Percentiles rank a stretch among this genome's conserved stretches.
Evolutionary conservation across 2,888 invertebrate genomes (phyloP).

Genomic region (Clepsis dumicolana): DNA sequence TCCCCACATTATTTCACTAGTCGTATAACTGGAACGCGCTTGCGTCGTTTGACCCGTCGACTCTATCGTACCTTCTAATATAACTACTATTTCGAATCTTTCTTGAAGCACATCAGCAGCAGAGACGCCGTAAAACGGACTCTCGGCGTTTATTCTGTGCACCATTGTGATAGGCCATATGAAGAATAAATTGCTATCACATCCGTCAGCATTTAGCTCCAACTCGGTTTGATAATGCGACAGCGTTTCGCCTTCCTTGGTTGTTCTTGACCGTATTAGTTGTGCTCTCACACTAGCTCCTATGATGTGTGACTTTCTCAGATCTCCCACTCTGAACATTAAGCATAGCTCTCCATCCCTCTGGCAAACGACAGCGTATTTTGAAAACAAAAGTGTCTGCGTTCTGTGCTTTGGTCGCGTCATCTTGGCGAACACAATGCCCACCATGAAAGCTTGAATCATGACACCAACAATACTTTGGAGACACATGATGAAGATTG

Average conservation of each 20-base stretch:
- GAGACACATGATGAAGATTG: conserved; percentile 95
- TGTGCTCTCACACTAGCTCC: conserved; percentile 95
- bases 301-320: conserved; percentile 96
- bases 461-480: conserved; percentile 95
- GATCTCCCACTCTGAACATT: conserved; percentile 96
- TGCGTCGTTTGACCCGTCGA: conserved; percentile 92
- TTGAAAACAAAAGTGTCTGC: conserved; percentile 95
- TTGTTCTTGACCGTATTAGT: conserved; percentile 92
- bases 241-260: conserved; percentile 94
- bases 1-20: conserved; percentile 93
- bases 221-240: conserved; percentile 94
- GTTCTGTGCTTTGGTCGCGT: conserved; percentile 96
- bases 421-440: conserved; percentile 96
- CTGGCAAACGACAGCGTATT: conserved; percentile 93
- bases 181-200: conserved; percentile 94
- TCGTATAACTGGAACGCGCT: conserved; percentile 91
- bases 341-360: conserved; percentile 93
- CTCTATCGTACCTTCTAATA: conserved; percentile 93
- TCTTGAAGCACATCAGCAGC: conserved; percentile 93
- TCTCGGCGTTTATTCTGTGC: conserved; percentile 93
- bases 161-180: conserved; percentile 97
- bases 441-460: conserved; percentile 93
- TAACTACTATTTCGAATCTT: conserved; percentile 93
- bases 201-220: conserved; percentile 89
- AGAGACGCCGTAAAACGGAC: conserved; percentile 94